Evolutionary conservation across 2,113 vertebrate species (phyloP).

Genomic region (Brachyistius frenatus): DNA sequence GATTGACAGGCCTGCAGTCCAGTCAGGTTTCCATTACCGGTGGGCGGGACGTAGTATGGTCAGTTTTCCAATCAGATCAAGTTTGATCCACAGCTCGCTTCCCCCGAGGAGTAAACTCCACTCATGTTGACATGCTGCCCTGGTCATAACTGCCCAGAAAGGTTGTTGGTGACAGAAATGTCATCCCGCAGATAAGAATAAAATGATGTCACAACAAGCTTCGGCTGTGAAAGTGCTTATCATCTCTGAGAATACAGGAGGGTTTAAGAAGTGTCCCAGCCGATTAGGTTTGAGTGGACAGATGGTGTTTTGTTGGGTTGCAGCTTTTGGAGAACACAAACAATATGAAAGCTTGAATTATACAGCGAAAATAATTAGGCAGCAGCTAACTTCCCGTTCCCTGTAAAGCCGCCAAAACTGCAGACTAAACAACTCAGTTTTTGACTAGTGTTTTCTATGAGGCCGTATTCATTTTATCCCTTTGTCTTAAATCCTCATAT

Average conservation of each 20-base stretch:
- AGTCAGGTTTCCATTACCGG: too few species aligned
- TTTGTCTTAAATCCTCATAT: slow-evolving; percentile 22
- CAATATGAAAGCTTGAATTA: slow-evolving; percentile 21
- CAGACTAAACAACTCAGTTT: neutral
- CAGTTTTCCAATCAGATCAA: too few species aligned
- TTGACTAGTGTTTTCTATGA: slow-evolving; percentile 17
- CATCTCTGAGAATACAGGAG: slow-evolving; percentile 5
- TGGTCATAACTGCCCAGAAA: slow-evolving; percentile 2
- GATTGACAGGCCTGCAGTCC: too few species aligned
- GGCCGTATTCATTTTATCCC: slow-evolving; percentile 2
- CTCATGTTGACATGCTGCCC: neutral
- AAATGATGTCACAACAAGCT: neutral
- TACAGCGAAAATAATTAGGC: slow-evolving; percentile 28
- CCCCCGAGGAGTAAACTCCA: too few species aligned
- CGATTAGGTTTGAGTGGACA: slow-evolving; percentile 25
- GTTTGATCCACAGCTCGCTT: too few species aligned
- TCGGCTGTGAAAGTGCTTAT: slow-evolving; percentile 15
- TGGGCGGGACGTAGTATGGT: too few species aligned
- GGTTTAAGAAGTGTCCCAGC: slow-evolving; percentile 10
- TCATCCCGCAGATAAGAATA: neutral
- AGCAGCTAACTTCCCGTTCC: slow-evolving; percentile 4
- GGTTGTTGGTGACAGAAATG: neutral
- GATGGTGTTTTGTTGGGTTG: slow-evolving; percentile 45
- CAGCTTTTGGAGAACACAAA: slow-evolving; percentile 7
- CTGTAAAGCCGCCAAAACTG: slow-evolving; percentile 31